Base-by-base conservation (phyloP, 2,888 invertebrate genomes). In the Orthosia gracilis region DNA sequence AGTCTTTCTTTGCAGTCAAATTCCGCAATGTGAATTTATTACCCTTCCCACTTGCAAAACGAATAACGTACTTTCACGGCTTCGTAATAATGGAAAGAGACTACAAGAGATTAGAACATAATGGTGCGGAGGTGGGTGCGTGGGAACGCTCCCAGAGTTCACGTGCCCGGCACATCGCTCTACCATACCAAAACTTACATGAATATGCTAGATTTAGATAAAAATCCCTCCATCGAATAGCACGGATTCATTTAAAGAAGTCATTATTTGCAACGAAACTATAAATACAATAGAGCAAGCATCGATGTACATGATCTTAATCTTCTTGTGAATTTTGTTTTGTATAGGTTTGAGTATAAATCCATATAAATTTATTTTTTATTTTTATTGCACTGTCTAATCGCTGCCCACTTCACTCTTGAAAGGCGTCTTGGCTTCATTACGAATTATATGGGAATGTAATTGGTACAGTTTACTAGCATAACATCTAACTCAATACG, bases 71-170 rank as follows among this genome's bases (percentile, higher is more conserved):
- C 96, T 96, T 96, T 96, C 96, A 93, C 95, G 91, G 93, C 93
- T 92, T 93, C 91, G 92, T 94, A 95, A 94, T 96, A 96, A 95
- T 94, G 93, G 93, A 94, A 95, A 94, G 93, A 95, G 94, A 95
- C 93, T 94, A 90, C 91, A 93, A 94, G 94, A 96, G 95, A 95
- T 96, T 95, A 95, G 94, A 95, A 95, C 95, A 96, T 96, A 96
- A 96, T 96, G 92, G 94, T 94, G 95, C 93, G 95, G 95, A 95
- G 96, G 96, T 95, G 96, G 95, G 90, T 92, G 95, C 96, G 96
- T 96, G 96, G 96, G 96, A 96, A 96, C 92, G 92, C 96, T 96
- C 96, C 96, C 96, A 96, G 96, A 93, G 94, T 94, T 96, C 95
- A 94, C 94, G 94, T 95, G 94, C 93, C 92, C 89, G 89, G 89